Base-by-base conservation (phyloP, 2,113 vertebrate genomes). In the Petaurus breviceps region DNA sequence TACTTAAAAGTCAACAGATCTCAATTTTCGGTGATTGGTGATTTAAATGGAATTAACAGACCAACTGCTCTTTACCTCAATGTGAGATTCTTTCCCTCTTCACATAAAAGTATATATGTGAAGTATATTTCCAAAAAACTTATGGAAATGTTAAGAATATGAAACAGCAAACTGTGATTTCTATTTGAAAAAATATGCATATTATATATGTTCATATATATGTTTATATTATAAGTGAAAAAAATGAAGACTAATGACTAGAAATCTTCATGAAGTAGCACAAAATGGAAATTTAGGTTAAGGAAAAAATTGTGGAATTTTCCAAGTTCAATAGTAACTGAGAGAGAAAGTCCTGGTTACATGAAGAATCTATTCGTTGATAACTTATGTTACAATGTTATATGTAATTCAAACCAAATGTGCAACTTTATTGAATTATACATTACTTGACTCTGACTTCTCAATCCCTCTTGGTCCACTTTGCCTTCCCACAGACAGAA, bases 401-500 rank as follows among this genome's bases (percentile, higher is more conserved):
- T 95, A 46, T 97, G 92, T 91, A 54, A 93, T 96, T 94, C 90
- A 94, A 96, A 54, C 51, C 90, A 95, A 94, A 37, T 97, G 92
- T 97, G 47, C 94, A 92, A 68, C 92, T 97, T 26, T 94, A 90
- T 24, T 93, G 92, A 95, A 92, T 91, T 25, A 96, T 94, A 50
- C 10, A 9, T 97, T 92, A 96, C 26, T 50, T 96, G 92, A 94
- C 50, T 96, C 28, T 94, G 95, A 96, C 96, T 97, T 98, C 95
- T 98, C 97, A 97, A 97, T 92, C n/a, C 96, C 10, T 97, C 68
- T 95, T 95, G 96, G 96, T 97, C 49, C 90, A 92, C 96, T 96
- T 91, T 95, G 91, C 98, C 96, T 97, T 97, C 97, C 92, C 91
- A 43, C 53, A 90, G 46, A 51, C 94, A 96, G 98, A 98, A 98